A percentile compares a stretch with the other conserved stretches of the same genome.
phyloP scores from a whole-genome alignment of 2,113 vertebrate species.

The Hippocampus guttulatus region DNA sequence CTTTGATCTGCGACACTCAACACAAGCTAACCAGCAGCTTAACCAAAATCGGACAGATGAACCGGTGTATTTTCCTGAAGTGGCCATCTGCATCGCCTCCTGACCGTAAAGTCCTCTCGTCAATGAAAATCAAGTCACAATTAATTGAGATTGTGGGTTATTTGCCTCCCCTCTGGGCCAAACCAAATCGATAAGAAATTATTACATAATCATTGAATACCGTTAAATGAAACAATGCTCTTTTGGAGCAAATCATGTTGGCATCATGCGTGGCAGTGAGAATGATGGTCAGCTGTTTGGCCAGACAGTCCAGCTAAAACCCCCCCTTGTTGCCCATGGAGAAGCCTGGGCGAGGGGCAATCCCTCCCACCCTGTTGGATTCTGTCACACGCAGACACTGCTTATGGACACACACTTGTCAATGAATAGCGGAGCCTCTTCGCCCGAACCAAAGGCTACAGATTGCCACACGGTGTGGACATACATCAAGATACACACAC shows the following conservation, averaged over 20 bases:
- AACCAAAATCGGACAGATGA: conserved; percentile 26
- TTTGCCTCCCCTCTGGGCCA: neutral
- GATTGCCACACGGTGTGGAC: neutral
- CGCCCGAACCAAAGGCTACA: conserved; percentile 24
- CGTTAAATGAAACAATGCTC: conserved; percentile 10
- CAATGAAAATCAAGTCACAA: conserved; percentile 4
- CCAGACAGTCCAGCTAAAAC: conserved; percentile 49
- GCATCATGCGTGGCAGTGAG: conserved; percentile 2
- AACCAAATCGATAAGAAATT: conserved; percentile 21
- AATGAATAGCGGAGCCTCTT: conserved; percentile 23
- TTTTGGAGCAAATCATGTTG: conserved; percentile 15
- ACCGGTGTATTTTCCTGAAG: conserved; percentile 40
- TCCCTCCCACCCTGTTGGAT: conserved; percentile 48
- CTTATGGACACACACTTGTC: conserved; percentile 33
- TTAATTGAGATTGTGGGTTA: conserved; percentile 4
- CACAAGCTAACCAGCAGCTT: conserved; percentile 32
- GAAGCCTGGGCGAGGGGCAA: conserved; percentile 41
- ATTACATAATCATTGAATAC: conserved; percentile 42
- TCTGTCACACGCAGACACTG: conserved; percentile 38
- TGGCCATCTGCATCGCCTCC: conserved; percentile 3
- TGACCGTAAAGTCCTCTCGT: conserved; percentile 7
- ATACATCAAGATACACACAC: neutral
- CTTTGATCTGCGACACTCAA: conserved; percentile 23
- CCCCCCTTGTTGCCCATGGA: conserved; percentile 45
- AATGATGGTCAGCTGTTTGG: conserved; percentile 44